Percentiles rank a stretch among this genome's conserved stretches.
phyloP scores from a whole-genome alignment of 2,888 invertebrate species.

The Ennomos erosarius region DNA sequence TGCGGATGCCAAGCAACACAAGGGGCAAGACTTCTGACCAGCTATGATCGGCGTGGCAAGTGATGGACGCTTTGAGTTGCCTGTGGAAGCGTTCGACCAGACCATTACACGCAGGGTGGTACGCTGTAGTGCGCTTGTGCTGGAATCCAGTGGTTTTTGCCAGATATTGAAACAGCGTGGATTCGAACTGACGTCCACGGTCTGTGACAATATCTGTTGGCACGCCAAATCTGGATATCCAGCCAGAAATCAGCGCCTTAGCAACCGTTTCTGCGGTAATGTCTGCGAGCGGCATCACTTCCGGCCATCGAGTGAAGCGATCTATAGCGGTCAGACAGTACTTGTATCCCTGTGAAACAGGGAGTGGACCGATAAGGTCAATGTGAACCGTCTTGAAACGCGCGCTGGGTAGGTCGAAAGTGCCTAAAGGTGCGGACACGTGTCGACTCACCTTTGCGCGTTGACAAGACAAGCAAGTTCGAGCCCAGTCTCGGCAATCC shows the following conservation, averaged over 20 bases:
- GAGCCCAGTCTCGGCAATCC: constrained; percentile 51
- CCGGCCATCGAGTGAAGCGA: constrained; percentile 43
- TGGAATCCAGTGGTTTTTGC: constrained; percentile 16
- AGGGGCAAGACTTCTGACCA: constrained; percentile 23
- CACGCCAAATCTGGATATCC: constrained; percentile 45
- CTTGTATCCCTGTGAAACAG: constrained; percentile 23
- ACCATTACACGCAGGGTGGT: constrained; percentile 25
- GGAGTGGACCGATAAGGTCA: constrained; percentile 37
- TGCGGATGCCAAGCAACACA: constrained; percentile 26
- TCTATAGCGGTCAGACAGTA: constrained; percentile 45
- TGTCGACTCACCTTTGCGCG: constrained; percentile 52
- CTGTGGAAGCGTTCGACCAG: constrained; percentile 32
- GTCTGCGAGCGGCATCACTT: constrained; percentile 41
- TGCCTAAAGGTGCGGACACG: constrained; percentile 42
- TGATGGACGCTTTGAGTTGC: constrained; percentile 31
- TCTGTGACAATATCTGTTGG: constrained; percentile 53
- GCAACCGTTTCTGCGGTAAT: constrained; percentile 62
- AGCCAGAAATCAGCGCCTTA: constrained; percentile 45
- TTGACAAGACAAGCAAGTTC: constrained; percentile 53
- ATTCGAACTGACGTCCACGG: constrained; percentile 56
- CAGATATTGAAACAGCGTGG: constrained; percentile 22
- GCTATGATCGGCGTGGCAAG: constrained; percentile 20
- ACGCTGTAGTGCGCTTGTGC: constrained; percentile 30
- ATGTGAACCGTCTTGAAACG: constrained; percentile 42
- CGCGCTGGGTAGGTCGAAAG: constrained; percentile 39